Evolutionary conservation across 1,140 invertebrate genomes (phyloP), one percentile per base, ranked within the genome.

Genomic region (Lanistes nyassanus): DNA sequence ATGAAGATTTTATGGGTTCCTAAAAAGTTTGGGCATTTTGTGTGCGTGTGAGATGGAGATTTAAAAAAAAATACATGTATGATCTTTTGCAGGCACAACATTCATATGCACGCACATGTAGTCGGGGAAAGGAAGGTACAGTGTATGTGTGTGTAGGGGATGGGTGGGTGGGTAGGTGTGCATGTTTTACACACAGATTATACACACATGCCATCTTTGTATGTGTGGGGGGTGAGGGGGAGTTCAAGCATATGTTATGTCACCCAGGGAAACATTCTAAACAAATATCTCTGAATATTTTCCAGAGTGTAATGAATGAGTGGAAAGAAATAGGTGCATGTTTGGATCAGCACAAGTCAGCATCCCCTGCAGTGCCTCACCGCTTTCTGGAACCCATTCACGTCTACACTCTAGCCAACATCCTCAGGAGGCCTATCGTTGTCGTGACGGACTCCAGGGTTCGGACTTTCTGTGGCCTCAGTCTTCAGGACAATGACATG

Each of bases 351-450:
- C 29, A 74, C 13, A 47, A 53, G 34, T 37, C 66, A 37, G 29
- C 62, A 23, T 70, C 34, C 29, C 55, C 67, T 31, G 76, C 72
- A 16, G 66, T 81, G 26, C 78, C 82, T 68, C 96, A 95, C 89
- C 93, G 94, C 82, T 94, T 93, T 80, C 87, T 96, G 19, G 95
- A 96, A 88, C 93, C 94, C 81, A 92, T 97, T 76, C 95, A 97
- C 85, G 92, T 97, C 75, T 91, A 96, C 80, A 94, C 94, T 19
- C 86, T 97, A 64, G 94, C 95, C 9, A 95, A 97, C 86, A 93
- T 96, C 77, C 90, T 97, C 76, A 91, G 92, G 67, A 89, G 96
- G 66, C 94, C 95, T 19, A 96, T 97, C 79, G 93, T 97, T 78
- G 93, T 97, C n/a, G 93, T 97, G 81, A 93, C 95, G 23, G 95